These are phyloP conservation scores for Hylyphantes graminicola DNA, from an alignment of 1,140 invertebrate genomes.

Conservation along the genomic window DNA sequence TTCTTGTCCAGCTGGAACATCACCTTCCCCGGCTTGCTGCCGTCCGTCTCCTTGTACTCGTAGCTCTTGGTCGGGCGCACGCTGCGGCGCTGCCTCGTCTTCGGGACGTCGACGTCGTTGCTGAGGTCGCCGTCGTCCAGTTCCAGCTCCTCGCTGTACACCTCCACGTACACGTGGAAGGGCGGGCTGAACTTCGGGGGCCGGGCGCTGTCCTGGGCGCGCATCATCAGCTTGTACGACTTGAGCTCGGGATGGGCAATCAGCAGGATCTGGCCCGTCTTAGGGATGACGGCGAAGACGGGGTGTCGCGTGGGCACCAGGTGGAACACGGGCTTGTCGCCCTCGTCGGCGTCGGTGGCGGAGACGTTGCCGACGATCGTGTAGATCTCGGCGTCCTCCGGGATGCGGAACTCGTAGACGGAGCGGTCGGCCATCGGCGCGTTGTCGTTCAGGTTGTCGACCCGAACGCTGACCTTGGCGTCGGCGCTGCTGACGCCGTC, in stretches of 20 bases:
- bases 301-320: constrained; percentile 79
- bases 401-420: constrained; percentile 82
- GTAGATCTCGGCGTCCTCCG: constrained; percentile 75
- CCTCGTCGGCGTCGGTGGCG: constrained; percentile 82
- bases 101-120: not conserved
- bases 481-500: constrained; percentile 81
- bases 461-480: constrained; percentile 77
- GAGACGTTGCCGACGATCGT: constrained; percentile 82
- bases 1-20: constrained; percentile 91
- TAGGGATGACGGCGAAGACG: constrained; percentile 86
- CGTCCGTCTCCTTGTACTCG: constrained; percentile 91
- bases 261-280: constrained; percentile 88
- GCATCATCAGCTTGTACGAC: constrained; percentile 71
- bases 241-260: constrained; percentile 70
- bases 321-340: constrained; percentile 86
- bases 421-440: constrained; percentile 81
- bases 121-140: not conserved
- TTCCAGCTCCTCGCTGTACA: constrained; percentile 49
- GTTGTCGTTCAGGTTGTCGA: constrained; percentile 92
- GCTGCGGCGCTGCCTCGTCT: constrained; percentile 70
- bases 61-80: constrained; percentile 91
- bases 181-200: constrained; percentile 73
- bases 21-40: constrained; percentile 85
- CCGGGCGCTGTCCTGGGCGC: constrained; percentile 83
- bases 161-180: constrained; percentile 48